Percentiles rank a stretch among this genome's conserved stretches.
phyloP scores from a whole-genome alignment of 2,797 vertebrate species.

The Aplochiton taeniatus region DNA sequence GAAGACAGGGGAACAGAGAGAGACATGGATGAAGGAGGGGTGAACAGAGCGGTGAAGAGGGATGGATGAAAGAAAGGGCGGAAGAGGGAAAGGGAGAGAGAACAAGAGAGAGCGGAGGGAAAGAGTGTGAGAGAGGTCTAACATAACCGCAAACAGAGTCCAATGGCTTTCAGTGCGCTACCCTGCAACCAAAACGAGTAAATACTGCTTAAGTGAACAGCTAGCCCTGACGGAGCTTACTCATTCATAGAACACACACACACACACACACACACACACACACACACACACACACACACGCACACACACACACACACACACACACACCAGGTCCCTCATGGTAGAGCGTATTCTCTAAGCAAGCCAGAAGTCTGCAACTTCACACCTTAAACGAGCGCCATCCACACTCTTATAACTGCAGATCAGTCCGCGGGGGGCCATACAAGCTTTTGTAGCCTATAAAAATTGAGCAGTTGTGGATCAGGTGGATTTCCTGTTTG shows the following conservation, averaged over 20 bases:
- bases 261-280: slow-evolving; percentile 1
- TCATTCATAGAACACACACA: neutral
- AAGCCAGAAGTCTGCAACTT: too few species aligned
- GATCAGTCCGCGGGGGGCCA: too few species aligned
- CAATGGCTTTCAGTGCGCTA: too few species aligned
- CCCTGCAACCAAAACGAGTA: too few species aligned
- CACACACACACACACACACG: neutral
- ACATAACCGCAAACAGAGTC: neutral
- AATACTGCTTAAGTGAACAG: too few species aligned
- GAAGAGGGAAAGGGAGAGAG: neutral
- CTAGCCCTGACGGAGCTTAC: too few species aligned
- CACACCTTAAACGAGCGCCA: too few species aligned
- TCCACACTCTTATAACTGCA: too few species aligned
- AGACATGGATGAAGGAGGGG: neutral
- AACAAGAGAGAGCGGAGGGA: neutral
- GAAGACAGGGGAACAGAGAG: neutral
- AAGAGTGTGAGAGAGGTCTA: neutral
- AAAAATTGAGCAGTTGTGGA: too few species aligned
- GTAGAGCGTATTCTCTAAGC: too few species aligned
- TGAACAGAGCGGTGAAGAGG: neutral
- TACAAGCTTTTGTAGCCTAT: too few species aligned
- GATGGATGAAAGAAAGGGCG: neutral
- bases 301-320: neutral
- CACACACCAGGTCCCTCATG: neutral
- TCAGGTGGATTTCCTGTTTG: too few species aligned